A percentile compares a stretch with the other conserved stretches of the same genome.
phyloP scores from a whole-genome alignment of 2,888 invertebrate species.

The Stenotaenia linearis region DNA sequence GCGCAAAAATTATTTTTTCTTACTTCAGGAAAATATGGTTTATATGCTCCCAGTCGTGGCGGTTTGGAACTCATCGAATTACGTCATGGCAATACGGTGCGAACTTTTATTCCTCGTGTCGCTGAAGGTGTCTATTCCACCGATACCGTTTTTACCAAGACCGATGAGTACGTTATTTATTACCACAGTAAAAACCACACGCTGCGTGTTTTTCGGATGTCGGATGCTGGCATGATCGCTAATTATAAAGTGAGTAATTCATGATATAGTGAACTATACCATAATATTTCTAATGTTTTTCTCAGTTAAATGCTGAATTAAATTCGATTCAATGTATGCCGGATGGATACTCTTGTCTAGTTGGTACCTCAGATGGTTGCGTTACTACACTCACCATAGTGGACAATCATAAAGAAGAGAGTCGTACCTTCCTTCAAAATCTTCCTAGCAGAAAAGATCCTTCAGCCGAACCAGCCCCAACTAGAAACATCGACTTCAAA shows the following conservation, averaged over 20 bases:
- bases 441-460: slow-evolving; percentile 64
- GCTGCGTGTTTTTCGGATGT: slow-evolving; percentile 80
- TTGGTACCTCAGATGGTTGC: slow-evolving; percentile 90
- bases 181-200: slow-evolving; percentile 95
- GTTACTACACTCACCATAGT: slow-evolving; percentile 79
- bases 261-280: background rate
- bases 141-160: slow-evolving; percentile 87
- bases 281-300: background rate
- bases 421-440: slow-evolving; percentile 58
- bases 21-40: slow-evolving; percentile 60
- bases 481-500: slow-evolving; percentile 35
- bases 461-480: slow-evolving; percentile 8
- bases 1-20: too few relatives aligned
- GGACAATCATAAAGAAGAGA: slow-evolving; percentile 62
- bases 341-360: slow-evolving; percentile 61
- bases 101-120: slow-evolving; percentile 77
- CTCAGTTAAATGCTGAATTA: slow-evolving; percentile 65
- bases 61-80: slow-evolving; percentile 85
- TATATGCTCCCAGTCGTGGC: slow-evolving; percentile 85
- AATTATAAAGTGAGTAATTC: slow-evolving; percentile 65
- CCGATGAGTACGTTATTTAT: slow-evolving; percentile 90
- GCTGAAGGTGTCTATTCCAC: slow-evolving; percentile 97
- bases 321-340: slow-evolving; percentile 79
- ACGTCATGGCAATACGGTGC: slow-evolving; percentile 78
- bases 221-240: slow-evolving; percentile 84